Evolutionary conservation across 2,797 vertebrate species (phyloP).

Genomic region (Xyrichtys novacula): DNA sequence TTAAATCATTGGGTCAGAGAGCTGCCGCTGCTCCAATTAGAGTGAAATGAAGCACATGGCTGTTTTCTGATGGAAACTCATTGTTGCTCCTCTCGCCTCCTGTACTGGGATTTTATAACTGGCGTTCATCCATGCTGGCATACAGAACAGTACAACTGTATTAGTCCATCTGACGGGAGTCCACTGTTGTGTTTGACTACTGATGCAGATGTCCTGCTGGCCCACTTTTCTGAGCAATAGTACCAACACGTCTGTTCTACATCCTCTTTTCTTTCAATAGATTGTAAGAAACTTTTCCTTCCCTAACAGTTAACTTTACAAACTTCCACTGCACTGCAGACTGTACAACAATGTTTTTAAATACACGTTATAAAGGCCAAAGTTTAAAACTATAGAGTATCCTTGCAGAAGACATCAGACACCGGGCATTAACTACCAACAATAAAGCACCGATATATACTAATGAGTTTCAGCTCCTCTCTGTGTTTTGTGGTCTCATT

Average conservation of each 20-base stretch:
- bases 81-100: slow-evolving; percentile 26
- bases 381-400: background rate
- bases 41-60: slow-evolving; percentile 12
- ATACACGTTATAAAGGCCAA: background rate
- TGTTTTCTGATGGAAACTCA: slow-evolving; percentile 14
- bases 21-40: slow-evolving; percentile 19
- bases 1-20: slow-evolving; percentile 1
- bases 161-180: slow-evolving; percentile 16
- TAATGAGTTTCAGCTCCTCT: background rate
- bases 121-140: slow-evolving; percentile 22
- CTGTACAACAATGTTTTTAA: slow-evolving; percentile 1
- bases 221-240: slow-evolving; percentile 28
- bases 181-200: slow-evolving; percentile 43
- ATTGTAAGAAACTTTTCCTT: slow-evolving; percentile 9
- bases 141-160: slow-evolving; percentile 12
- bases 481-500: slow-evolving; percentile 13
- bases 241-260: slow-evolving; percentile 9
- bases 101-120: slow-evolving; percentile 15
- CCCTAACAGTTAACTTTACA: slow-evolving; percentile 17
- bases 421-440: background rate
- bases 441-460: background rate
- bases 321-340: background rate
- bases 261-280: slow-evolving; percentile 15
- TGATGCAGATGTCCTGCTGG: slow-evolving; percentile 42
- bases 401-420: background rate